Evolutionary conservation across 2,797 vertebrate species (phyloP).

Genomic region (Danio kyathit): DNA sequence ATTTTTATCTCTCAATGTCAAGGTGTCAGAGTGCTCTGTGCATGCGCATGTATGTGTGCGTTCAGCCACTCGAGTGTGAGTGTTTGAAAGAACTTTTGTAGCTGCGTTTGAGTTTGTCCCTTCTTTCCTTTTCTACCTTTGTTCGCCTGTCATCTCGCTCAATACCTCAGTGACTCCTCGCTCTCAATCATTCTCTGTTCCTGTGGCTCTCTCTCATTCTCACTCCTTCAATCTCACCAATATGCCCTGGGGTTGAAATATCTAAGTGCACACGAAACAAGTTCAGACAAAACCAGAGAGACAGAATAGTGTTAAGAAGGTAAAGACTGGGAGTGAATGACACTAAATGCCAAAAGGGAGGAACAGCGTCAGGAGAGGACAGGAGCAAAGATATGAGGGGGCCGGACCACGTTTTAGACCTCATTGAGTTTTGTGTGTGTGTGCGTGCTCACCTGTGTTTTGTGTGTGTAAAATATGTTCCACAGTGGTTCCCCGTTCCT

Average conservation of each 20-base stretch:
- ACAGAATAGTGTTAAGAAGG: slow-evolving; percentile 75
- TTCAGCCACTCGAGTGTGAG: slow-evolving; percentile 34
- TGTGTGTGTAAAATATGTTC: slow-evolving; percentile 55
- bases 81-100: slow-evolving; percentile 56
- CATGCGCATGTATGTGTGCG: neutral
- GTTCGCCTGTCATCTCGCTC: slow-evolving; percentile 62
- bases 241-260: slow-evolving; percentile 76
- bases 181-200: slow-evolving; percentile 60
- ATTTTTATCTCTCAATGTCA: neutral
- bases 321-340: slow-evolving; percentile 72
- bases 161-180: slow-evolving; percentile 50
- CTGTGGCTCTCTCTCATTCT: slow-evolving; percentile 49
- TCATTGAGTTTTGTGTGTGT: slow-evolving; percentile 23
- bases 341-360: slow-evolving; percentile 70
- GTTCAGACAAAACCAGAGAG: slow-evolving; percentile 74
- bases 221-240: slow-evolving; percentile 62
- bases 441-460: slow-evolving; percentile 9
- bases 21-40: neutral
- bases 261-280: slow-evolving; percentile 77
- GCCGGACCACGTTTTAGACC: slow-evolving; percentile 39
- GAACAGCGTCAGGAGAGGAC: slow-evolving; percentile 62
- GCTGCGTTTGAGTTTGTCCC: slow-evolving; percentile 32
- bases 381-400: slow-evolving; percentile 53
- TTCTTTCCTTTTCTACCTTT: slow-evolving; percentile 60
- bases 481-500: slow-evolving; percentile 70